Evolutionary conservation across 53 echinoderm and acorn worm species (phyloP), one percentile per base, ranked within the genome.

Genomic region (Temnopleurus reevesii): DNA sequence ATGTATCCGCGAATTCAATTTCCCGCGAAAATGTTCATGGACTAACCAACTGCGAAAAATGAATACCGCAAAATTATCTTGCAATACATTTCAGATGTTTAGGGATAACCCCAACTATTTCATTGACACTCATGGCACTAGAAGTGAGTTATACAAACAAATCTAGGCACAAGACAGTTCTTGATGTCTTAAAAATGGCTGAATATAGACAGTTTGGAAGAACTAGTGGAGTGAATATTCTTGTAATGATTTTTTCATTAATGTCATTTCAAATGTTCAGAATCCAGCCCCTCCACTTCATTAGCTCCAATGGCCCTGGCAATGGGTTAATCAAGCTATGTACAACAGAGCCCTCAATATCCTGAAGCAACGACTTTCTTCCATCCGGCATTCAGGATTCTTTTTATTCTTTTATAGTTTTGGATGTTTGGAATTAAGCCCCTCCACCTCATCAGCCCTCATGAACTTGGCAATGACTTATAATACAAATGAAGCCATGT

Each of bases 141-240:
- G 91, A 93, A 15, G 94, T 96, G 27, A 96, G 96, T 66, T 96
- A 96, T 54, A 94, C 96, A 53, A 96, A 96, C 36, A 94, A 96
- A 36, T 91, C 94, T 19, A 81, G 93, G 89, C 96, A 96, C 59
- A 94, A 94, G 83, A 89, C 91, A 51, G 96, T 94, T 2, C 57
- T 94, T 44, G 94, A 94, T 44, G 64, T 91, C 0, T 82, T 96
- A 12, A 87, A 89, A 55, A 76, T 91, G 25, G 94, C 94, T 94
- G 63, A 94, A n/a, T n/a, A n/a, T n/a, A n/a, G n/a, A n/a, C n/a
- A n/a, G n/a, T n/a, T n/a, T n/a, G n/a, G n/a, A n/a, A n/a, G n/a
- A n/a, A n/a, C n/a, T n/a, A n/a, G n/a, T n/a, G n/a, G n/a, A n/a
- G n/a, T n/a, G n/a, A n/a, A n/a, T n/a, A n/a, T n/a, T n/a, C n/a